A percentile compares a stretch with the other conserved stretches of the same genome.
Conservation (phyloP, 2,113 vertebrate genomes). For the Paramormyrops kingsleyae region DNA sequence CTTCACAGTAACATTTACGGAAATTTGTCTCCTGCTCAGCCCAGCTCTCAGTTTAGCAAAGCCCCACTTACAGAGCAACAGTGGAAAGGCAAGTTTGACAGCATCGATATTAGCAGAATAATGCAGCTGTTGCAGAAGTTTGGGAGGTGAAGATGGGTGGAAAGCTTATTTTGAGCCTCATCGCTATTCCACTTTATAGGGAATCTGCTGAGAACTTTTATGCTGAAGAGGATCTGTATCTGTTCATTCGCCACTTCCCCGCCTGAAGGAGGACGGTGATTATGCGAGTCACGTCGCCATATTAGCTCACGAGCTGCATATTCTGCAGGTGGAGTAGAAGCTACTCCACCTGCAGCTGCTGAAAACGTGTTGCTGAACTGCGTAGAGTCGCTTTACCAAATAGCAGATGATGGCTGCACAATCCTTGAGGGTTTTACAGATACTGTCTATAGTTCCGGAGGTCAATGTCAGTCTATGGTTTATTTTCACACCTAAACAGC, state of each 20-base stretch:
- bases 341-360: background rate
- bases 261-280: background rate
- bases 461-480: background rate
- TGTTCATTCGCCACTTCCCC: background rate
- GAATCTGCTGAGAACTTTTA: background rate
- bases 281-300: background rate
- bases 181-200: background rate
- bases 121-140: background rate
- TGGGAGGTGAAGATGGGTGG: background rate
- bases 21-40: background rate
- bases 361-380: background rate
- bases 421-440: background rate
- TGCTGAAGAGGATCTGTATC: background rate
- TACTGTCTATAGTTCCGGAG: background rate
- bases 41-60: background rate
- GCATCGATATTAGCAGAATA: background rate
- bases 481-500: background rate
- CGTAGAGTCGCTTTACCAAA: background rate
- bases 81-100: background rate
- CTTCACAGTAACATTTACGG: background rate
- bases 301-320: background rate
- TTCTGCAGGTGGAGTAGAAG: background rate
- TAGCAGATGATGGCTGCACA: background rate
- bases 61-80: background rate
- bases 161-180: background rate